Percentiles rank a stretch among this genome's conserved stretches.
phyloP scores from a whole-genome alignment of 2,888 invertebrate genomes.

The Lobophora halterata region DNA sequence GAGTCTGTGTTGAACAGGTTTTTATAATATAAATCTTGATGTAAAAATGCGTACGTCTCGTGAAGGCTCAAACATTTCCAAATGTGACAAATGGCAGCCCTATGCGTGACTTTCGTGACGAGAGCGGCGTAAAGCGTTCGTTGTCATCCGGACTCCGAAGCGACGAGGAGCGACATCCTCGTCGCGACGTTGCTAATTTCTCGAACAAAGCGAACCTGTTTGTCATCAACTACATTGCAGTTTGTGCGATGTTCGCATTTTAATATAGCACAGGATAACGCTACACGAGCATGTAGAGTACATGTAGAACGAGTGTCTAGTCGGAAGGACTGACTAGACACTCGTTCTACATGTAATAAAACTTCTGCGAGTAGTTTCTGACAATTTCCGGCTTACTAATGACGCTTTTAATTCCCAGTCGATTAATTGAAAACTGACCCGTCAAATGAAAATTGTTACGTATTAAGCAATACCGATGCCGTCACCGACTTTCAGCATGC shows the following conservation, averaged over 20 bases:
- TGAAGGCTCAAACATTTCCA: conserved; percentile 9
- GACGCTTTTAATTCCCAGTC: conserved; percentile 9
- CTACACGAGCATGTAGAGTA: too few relatives aligned
- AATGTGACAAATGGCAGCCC: conserved; percentile 20
- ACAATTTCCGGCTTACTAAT: conserved; percentile 11
- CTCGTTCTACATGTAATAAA: conserved; percentile 15
- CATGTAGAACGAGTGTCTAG: too few relatives aligned
- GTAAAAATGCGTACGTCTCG: conserved; percentile 5
- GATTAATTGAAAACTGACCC: conserved; percentile 12
- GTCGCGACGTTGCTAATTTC: conserved; percentile 30
- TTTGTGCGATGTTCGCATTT: conserved; percentile 18
- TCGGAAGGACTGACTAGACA: conserved; percentile 24
- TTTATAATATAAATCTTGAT: conserved; percentile 9
- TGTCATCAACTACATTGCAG: conserved; percentile 35
- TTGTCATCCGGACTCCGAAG: conserved; percentile 31
- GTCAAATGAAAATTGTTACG: conserved; percentile 24
- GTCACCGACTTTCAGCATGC: conserved; percentile 35
- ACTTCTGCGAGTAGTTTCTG: conserved; percentile 7
- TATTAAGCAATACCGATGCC: conserved; percentile 31
- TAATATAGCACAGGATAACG: too few relatives aligned
- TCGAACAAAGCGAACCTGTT: conserved; percentile 36
- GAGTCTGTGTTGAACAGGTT: conserved; percentile 13
- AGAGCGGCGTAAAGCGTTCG: conserved; percentile 25
- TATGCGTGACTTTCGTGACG: conserved; percentile 18
- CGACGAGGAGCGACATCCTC: conserved; percentile 23